phyloP scores from a whole-genome alignment of 2,888 invertebrate genomes.

The Agriopis aurantiaria region DNA sequence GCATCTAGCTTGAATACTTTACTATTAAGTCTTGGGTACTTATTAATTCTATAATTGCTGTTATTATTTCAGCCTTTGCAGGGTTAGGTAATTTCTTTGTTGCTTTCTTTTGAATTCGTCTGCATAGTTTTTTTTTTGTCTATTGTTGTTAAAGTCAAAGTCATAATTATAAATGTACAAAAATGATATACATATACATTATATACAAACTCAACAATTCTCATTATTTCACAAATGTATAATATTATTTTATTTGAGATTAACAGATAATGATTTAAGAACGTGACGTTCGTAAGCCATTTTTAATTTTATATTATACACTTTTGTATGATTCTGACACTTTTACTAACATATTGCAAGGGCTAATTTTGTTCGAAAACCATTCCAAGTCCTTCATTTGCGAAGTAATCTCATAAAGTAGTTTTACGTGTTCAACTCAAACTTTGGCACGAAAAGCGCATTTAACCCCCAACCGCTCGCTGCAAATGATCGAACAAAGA shows the following conservation, averaged over 20 bases:
- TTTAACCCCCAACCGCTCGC: slow-evolving; percentile 40
- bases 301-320: too few species aligned
- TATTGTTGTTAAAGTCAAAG: too few species aligned
- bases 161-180: too few species aligned
- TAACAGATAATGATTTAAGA: too few species aligned
- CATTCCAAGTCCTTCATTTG: neutral
- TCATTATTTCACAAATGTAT: too few species aligned
- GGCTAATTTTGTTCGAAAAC: neutral
- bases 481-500: slow-evolving; percentile 41
- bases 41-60: slow-evolving; percentile 21
- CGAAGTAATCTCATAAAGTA: slow-evolving; percentile 17
- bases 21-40: slow-evolving; percentile 6
- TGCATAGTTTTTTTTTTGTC: too few species aligned
- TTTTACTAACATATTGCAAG: neutral
- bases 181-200: too few species aligned
- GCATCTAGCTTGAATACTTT: slow-evolving; percentile 16
- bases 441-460: slow-evolving; percentile 45
- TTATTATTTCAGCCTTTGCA: slow-evolving; percentile 22
- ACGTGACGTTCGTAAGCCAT: too few species aligned
- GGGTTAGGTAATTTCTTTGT: slow-evolving; percentile 13
- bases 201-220: too few species aligned
- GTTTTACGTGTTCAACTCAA: slow-evolving; percentile 30
- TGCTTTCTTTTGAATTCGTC: neutral
- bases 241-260: too few species aligned
- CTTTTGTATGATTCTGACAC: neutral